Base-by-base conservation (phyloP, 2,113 vertebrate genomes). In the Erinaceus europaeus region DNA sequence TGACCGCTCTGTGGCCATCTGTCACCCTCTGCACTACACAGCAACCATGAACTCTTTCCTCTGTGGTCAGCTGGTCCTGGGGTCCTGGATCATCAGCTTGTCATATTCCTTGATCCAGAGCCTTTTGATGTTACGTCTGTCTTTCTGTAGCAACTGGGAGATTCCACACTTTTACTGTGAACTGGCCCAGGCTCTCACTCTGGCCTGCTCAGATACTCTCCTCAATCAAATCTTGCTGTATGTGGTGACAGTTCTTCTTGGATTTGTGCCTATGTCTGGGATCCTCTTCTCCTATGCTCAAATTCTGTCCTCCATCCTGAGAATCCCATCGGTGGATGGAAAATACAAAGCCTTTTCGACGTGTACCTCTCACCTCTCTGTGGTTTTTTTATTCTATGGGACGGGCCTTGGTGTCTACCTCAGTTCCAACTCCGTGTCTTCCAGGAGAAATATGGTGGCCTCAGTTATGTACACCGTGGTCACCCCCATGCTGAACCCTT, bases 161-260 rank as follows among this genome's bases (percentile, higher is more conserved):
- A 79, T 79, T 27, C 53, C 69, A 25, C 89, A 88, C 25, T 90
- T 93, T 44, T 90, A 91, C 14, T 88, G 89, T 40, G 89, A 84
- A 25, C 38, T 88, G 44, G 7, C 74, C 68, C 55, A 84, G 25
- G 23, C 85, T 44, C 61, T 94, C 27, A 92, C 79, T 29, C 14
- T 69, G 15, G 82, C 92, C 48, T 64, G 44, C 8, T 89, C 67
- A 7, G 74, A 90, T 6, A 75, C 55, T 1, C 2, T 81, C 25
- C 20, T 53, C 55, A 94, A 46, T 81, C 57, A 81, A 12, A 68
- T 90, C 7, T 6, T 46, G 14, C 11, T 72, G 13, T 94, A 92
- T n/a, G 14, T 84, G 20, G 17, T 18, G 6, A 50, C 72, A 25
- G 36, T 5, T 0, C 6, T 92, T 10, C 48, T 92, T 13, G 44